phyloP scores from a whole-genome alignment of 2,113 vertebrate species.

The Alaudala cheleensis region DNA sequence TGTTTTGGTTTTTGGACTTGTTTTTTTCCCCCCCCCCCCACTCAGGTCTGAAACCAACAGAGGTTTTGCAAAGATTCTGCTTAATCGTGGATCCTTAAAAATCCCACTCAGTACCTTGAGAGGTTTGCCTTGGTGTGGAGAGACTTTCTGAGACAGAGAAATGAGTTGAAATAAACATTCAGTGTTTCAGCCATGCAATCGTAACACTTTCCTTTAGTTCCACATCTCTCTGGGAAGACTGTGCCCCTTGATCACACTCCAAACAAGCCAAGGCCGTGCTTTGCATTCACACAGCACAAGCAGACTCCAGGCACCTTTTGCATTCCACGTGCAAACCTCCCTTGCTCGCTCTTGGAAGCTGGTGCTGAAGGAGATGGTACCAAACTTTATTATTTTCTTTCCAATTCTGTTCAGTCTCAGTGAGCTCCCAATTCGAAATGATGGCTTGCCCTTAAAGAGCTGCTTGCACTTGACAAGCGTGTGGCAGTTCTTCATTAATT shows the following conservation, averaged over 20 bases:
- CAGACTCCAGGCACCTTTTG: neutral
- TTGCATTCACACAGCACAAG: neutral
- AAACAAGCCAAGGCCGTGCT: neutral
- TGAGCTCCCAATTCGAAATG: slow-evolving; percentile 31
- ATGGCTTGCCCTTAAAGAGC: slow-evolving; percentile 55
- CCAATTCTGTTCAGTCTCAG: slow-evolving; percentile 22
- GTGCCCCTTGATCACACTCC: neutral
- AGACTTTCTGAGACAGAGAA: neutral
- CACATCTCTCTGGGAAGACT: neutral
- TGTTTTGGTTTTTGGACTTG: neutral
- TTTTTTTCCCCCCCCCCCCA: no score
- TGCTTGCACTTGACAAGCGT: slow-evolving; percentile 53
- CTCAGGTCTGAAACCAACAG: neutral
- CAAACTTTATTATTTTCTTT: slow-evolving; percentile 48
- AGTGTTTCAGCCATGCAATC: neutral
- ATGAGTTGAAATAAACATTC: neutral
- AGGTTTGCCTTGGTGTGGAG: neutral
- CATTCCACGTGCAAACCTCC: neutral
- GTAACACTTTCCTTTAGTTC: neutral
- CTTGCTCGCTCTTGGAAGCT: neutral
- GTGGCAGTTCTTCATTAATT: slow-evolving; percentile 66
- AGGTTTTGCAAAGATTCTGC: neutral
- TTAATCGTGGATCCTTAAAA: neutral
- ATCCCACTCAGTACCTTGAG: neutral
- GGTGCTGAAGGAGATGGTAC: neutral